Percentiles rank a stretch among this genome's conserved stretches.
Evolutionary conservation across 1,140 invertebrate genomes (phyloP).

Genomic region (Temnothorax longispinosus): DNA sequence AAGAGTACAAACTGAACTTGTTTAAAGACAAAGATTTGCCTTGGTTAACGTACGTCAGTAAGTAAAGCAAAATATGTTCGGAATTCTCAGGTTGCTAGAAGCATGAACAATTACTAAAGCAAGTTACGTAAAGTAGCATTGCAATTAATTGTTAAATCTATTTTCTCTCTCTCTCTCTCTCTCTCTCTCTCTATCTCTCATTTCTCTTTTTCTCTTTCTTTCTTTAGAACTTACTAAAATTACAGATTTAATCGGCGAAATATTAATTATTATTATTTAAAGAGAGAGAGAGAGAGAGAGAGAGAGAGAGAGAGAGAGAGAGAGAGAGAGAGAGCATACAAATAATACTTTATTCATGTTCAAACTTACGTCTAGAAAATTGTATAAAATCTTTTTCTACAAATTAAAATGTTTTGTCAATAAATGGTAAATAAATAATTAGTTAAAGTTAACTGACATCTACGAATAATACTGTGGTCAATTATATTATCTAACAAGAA

Average conservation of each 20-base stretch:
- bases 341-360: not conserved
- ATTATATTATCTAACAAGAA: not conserved
- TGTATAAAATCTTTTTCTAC: not conserved
- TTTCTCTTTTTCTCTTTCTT: not conserved
- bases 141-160: not conserved
- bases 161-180: not conserved
- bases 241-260: not conserved
- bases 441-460: not conserved
- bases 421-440: not conserved
- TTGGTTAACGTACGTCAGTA: not conserved
- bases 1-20: constrained; percentile 29
- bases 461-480: not conserved
- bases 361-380: not conserved
- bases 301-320: not conserved
- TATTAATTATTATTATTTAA: not conserved
- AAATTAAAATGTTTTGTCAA: not conserved
- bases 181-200: not conserved
- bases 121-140: not conserved
- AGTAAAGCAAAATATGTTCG: not conserved
- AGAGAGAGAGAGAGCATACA: not conserved
- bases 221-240: not conserved
- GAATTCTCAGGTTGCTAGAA: not conserved
- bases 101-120: not conserved
- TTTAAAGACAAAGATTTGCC: constrained; percentile 24
- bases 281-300: not conserved